A percentile compares a stretch with the other conserved stretches of the same genome.
phyloP scores from a whole-genome alignment of 2,888 invertebrate species.

The Rotaria sp. region DNA sequence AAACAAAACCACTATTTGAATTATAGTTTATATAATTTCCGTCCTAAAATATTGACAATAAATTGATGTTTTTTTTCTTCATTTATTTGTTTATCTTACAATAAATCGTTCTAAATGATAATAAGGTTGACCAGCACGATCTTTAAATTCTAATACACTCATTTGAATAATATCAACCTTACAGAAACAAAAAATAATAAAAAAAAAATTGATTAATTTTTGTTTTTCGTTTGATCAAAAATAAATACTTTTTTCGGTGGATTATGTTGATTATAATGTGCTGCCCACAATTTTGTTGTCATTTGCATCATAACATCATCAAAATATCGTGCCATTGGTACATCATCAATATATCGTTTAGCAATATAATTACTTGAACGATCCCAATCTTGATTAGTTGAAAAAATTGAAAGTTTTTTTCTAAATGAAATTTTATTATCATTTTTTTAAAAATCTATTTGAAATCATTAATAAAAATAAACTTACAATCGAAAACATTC shows the following conservation, averaged over 20 bases:
- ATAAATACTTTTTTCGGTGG: slow-evolving; percentile 58
- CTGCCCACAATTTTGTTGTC: slow-evolving; percentile 62
- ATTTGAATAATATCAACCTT: slow-evolving; percentile 61
- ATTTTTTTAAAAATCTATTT: no score
- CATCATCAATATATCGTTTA: slow-evolving; percentile 59
- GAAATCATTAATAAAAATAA: slow-evolving; percentile 26
- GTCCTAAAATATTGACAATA: slow-evolving; percentile 33
- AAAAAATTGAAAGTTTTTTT: slow-evolving; percentile 57
- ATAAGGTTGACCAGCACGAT: slow-evolving; percentile 54
- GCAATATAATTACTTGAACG: slow-evolving; percentile 60
- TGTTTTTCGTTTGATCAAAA: neutral
- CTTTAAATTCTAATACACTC: slow-evolving; percentile 59
- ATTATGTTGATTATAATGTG: slow-evolving; percentile 61
- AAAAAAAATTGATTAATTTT: slow-evolving; percentile 26
- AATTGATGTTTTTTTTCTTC: no score
- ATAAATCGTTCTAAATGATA: slow-evolving; percentile 62
- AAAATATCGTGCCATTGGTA: slow-evolving; percentile 58
- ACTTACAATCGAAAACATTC: slow-evolving; percentile 60
- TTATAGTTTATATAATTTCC: slow-evolving; percentile 62
- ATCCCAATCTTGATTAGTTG: slow-evolving; percentile 55
- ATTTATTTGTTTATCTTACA: slow-evolving; percentile 47
- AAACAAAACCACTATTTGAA: slow-evolving; percentile 61
- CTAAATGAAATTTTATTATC: slow-evolving; percentile 45
- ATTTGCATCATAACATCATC: slow-evolving; percentile 62
- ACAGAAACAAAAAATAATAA: no score